Evolutionary conservation across 2,797 vertebrate genomes (phyloP).

Genomic region (Yasuhikotakia modesta): DNA sequence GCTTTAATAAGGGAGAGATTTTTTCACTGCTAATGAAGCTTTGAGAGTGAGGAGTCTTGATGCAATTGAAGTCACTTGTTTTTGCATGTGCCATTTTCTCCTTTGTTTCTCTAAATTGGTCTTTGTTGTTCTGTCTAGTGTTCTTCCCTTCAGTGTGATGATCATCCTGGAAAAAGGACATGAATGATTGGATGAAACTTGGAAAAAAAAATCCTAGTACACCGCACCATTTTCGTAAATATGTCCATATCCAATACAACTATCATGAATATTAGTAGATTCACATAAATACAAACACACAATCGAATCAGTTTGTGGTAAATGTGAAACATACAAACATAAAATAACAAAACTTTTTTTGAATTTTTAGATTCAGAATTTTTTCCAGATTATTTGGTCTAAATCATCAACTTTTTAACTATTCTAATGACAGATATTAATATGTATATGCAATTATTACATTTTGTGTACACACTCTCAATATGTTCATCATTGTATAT

Average conservation of each 20-base stretch:
- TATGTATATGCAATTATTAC: too few relatives aligned
- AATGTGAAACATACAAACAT: too few relatives aligned
- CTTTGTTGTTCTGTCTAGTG: background rate
- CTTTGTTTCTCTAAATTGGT: slow-evolving; percentile 49
- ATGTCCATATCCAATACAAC: background rate
- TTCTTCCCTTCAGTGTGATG: slow-evolving; percentile 9
- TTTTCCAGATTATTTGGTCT: background rate
- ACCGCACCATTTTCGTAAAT: background rate
- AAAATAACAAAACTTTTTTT: too few relatives aligned
- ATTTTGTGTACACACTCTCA: too few relatives aligned
- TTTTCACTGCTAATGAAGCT: slow-evolving; percentile 49
- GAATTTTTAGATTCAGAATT: too few relatives aligned
- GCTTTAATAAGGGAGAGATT: background rate
- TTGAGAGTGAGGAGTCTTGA: slow-evolving; percentile 43
- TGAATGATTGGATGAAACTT: background rate
- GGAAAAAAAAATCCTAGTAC: background rate
- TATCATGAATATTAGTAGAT: too few relatives aligned
- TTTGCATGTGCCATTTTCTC: slow-evolving; percentile 41
- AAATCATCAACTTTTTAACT: too few relatives aligned
- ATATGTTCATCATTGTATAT: too few relatives aligned
- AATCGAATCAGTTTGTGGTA: too few relatives aligned
- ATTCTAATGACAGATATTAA: too few relatives aligned
- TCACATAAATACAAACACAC: too few relatives aligned
- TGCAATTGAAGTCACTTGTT: background rate
- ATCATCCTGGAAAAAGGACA: slow-evolving; percentile 22